phyloP scores from a whole-genome alignment of 2,797 vertebrate genomes.

The Pangasius krempfi region DNA sequence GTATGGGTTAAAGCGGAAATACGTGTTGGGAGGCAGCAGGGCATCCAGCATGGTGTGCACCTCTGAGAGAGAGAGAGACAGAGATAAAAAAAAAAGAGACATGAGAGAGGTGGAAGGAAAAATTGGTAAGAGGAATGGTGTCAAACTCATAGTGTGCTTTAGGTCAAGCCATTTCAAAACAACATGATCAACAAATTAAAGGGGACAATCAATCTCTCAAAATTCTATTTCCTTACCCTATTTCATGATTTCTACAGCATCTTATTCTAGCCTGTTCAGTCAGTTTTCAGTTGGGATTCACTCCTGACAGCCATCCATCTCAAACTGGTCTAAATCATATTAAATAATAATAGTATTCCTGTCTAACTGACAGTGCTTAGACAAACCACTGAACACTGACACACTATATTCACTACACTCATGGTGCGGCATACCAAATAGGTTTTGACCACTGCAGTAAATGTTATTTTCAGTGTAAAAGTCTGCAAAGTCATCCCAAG shows the following conservation, averaged over 20 bases:
- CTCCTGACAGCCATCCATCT: neutral
- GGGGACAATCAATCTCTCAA: neutral
- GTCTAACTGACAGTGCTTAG: neutral
- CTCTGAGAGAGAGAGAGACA: slow-evolving; percentile 74
- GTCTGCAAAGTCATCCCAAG: neutral
- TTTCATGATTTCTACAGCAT: neutral
- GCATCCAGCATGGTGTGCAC: slow-evolving; percentile 93
- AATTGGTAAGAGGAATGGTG: neutral
- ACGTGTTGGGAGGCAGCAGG: slow-evolving; percentile 86
- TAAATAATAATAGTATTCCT: neutral
- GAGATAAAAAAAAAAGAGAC: neutral
- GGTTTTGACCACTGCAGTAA: neutral
- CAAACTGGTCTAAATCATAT: neutral
- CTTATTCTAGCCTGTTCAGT: neutral
- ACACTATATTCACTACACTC: neutral
- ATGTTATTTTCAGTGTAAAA: neutral
- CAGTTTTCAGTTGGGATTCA: neutral
- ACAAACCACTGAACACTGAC: neutral
- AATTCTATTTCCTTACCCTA: neutral
- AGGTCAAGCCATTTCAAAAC: neutral
- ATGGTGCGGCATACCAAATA: neutral
- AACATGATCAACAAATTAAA: neutral
- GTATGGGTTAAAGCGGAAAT: slow-evolving; percentile 97
- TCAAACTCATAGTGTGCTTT: neutral
- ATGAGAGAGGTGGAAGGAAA: neutral